Evolutionary conservation across 2,888 invertebrate genomes (phyloP).

Genomic region (Scaptomyza cyrtandrae): DNA sequence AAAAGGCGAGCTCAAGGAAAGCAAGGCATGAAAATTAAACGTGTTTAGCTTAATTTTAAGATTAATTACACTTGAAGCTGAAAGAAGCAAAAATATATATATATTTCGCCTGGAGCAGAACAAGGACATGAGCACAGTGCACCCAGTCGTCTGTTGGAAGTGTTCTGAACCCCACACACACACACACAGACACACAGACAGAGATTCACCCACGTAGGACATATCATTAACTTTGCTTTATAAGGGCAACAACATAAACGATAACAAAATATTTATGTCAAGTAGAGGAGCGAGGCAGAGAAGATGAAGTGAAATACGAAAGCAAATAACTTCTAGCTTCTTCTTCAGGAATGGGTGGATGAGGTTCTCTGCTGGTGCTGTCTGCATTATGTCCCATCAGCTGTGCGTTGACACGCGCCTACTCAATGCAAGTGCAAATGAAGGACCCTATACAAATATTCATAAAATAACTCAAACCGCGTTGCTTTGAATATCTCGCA

Average conservation of each 20-base stretch:
- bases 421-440: constrained; percentile 11
- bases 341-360: not conserved
- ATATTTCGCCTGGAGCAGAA: constrained; percentile 16
- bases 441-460: constrained; percentile 34
- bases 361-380: not conserved
- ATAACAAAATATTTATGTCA: constrained; percentile 30
- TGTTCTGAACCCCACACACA: constrained; percentile 21
- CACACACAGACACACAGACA: constrained; percentile 9
- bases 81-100: constrained; percentile 1
- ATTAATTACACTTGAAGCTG: constrained; percentile 57
- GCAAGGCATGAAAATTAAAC: constrained; percentile 39
- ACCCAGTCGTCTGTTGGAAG: constrained; percentile 31
- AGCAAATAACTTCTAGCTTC: constrained; percentile 55
- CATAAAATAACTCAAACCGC: constrained; percentile 34
- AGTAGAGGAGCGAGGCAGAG: constrained; percentile 27
- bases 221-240: constrained; percentile 78
- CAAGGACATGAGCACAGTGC: constrained; percentile 8
- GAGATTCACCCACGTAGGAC: constrained; percentile 41
- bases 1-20: not conserved
- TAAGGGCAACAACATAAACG: constrained; percentile 24
- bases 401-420: constrained; percentile 28
- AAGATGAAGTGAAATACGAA: constrained; percentile 59
- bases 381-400: constrained; percentile 20
- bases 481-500: constrained; percentile 22
- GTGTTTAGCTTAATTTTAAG: constrained; percentile 53